These are phyloP conservation scores for Linepithema humile DNA, from an alignment of 1,140 invertebrate species.

Conservation along the genomic window DNA sequence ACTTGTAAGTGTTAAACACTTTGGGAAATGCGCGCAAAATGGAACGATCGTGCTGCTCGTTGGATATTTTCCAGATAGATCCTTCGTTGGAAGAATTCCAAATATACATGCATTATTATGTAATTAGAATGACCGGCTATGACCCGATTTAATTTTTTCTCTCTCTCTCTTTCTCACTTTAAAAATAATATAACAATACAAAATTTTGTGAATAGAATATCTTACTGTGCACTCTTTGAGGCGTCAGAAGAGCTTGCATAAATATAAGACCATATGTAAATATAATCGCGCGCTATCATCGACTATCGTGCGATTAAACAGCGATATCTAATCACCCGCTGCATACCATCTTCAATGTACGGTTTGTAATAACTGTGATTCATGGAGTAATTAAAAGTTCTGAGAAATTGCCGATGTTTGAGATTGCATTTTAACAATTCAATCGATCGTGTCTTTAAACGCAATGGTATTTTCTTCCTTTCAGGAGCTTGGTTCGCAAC, in stretches of 20 bases:
- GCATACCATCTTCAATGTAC: not conserved
- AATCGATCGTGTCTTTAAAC: slow-evolving; percentile 5
- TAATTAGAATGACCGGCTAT: not conserved
- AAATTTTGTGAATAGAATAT: not conserved
- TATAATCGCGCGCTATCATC: slow-evolving; percentile 40
- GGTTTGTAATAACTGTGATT: slow-evolving; percentile 10
- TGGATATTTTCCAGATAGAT: slow-evolving; percentile 10
- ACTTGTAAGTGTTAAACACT: not conserved
- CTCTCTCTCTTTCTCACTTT: not conserved
- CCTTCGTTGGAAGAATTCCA: not conserved
- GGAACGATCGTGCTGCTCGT: not conserved
- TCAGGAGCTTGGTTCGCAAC: slow-evolving; percentile 88
- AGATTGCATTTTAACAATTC: not conserved
- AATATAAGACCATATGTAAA: slow-evolving; percentile 43
- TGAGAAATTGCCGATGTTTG: not conserved
- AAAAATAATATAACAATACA: slow-evolving; percentile 2
- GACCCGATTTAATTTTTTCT: not conserved
- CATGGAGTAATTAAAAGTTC: too few species aligned
- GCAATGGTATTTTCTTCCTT: slow-evolving; percentile 70
- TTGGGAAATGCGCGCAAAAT: not conserved
- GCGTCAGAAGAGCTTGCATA: not conserved
- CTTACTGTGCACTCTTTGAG: not conserved
- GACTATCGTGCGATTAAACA: slow-evolving; percentile 56
- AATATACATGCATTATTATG: slow-evolving; percentile 28
- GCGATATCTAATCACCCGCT: slow-evolving; percentile 60